These are phyloP conservation scores for Mythimna pallens DNA, from an alignment of 2,888 invertebrate species.

Conservation along the genomic window DNA sequence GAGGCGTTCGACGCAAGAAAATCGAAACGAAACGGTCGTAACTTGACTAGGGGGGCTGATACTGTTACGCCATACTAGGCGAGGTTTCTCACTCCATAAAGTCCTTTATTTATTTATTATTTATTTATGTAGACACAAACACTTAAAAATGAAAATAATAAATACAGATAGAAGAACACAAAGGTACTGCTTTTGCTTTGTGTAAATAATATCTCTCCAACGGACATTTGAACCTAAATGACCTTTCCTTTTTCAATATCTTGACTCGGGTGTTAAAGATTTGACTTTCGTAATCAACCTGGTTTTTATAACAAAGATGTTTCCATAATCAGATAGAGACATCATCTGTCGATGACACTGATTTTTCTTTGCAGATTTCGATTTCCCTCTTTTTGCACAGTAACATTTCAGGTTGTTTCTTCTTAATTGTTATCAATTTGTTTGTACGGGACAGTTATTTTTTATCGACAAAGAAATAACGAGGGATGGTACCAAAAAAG, in stretches of 20 bases:
- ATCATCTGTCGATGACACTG: not conserved
- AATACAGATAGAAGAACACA: no score
- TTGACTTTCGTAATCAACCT: not conserved
- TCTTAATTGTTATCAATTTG: not conserved
- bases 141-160: no score
- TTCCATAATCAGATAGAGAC: not conserved
- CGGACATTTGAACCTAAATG: not conserved
- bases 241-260: not conserved
- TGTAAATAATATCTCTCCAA: not conserved
- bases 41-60: no score
- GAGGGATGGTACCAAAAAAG: not conserved
- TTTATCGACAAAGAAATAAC: not conserved
- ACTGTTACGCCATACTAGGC: no score
- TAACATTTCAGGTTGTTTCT: not conserved
- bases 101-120: no score
- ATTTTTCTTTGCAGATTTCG: not conserved
- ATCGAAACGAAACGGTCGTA: no score
- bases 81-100: no score
- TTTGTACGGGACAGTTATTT: not conserved
- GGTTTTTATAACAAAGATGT: conserved; percentile 3
- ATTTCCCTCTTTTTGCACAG: not conserved
- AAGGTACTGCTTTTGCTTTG: no score
- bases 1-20: no score
- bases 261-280: not conserved
- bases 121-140: no score